Evolutionary conservation across 2,797 vertebrate genomes (phyloP).

Genomic region (Danionella dracula): DNA sequence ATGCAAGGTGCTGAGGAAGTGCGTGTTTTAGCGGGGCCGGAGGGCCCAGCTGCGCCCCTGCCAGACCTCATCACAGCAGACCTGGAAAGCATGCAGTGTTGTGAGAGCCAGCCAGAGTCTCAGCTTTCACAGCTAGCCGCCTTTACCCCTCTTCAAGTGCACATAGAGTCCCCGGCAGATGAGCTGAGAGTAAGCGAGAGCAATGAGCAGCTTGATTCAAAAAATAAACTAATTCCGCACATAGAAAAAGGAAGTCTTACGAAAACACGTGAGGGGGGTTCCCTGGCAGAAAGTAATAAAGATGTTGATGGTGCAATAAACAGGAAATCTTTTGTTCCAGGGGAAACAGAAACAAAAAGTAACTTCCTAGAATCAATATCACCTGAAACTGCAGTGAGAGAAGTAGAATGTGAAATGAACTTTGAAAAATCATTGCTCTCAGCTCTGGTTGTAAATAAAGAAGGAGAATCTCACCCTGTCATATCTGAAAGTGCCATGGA

Average conservation of each 20-base stretch:
- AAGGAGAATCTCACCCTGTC: background rate
- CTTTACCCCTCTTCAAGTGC: constrained; percentile 4
- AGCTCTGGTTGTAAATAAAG: constrained; percentile 41
- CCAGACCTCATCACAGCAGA: constrained; percentile 27
- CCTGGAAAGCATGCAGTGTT: constrained; percentile 29
- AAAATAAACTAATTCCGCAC: background rate
- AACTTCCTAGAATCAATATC: background rate
- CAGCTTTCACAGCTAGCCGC: constrained; percentile 35
- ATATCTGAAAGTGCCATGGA: constrained; percentile 34
- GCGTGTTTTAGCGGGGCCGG: constrained; percentile 22
- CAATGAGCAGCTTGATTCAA: constrained; percentile 13
- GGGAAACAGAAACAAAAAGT: background rate
- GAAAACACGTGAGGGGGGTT: constrained; percentile 40
- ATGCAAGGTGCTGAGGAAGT: constrained; percentile 24
- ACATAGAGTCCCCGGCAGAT: constrained; percentile 26
- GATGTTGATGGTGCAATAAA: constrained; percentile 48
- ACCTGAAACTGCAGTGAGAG: constrained; percentile 1
- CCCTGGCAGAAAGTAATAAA: constrained; percentile 37
- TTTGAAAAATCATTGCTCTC: constrained; percentile 15
- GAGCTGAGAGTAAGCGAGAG: constrained; percentile 13
- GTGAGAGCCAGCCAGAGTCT: constrained; percentile 30
- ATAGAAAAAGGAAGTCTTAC: constrained; percentile 50
- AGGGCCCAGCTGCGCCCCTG: constrained; percentile 1
- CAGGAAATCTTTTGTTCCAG: background rate
- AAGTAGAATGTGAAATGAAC: background rate